A percentile compares a stretch with the other conserved stretches of the same genome.
Evolutionary conservation across 2,797 vertebrate species (phyloP).

Genomic region (Peromyscus eremicus): DNA sequence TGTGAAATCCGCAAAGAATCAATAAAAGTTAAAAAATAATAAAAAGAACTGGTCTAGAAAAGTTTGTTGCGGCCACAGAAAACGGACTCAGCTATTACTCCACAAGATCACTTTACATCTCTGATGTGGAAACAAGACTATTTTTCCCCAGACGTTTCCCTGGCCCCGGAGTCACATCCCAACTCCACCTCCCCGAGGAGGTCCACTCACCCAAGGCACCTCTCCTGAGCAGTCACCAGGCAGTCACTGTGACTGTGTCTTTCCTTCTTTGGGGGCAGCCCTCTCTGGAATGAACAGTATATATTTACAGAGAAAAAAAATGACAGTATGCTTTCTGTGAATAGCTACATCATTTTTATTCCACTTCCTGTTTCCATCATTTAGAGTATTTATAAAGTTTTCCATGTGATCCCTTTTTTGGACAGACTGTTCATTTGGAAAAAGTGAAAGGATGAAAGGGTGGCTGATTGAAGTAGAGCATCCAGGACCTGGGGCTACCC

Average conservation of each 20-base stretch:
- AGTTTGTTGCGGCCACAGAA: not conserved
- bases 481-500: not conserved
- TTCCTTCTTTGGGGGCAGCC: not conserved
- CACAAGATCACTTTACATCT: not conserved
- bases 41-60: not conserved
- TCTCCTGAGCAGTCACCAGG: not conserved
- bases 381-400: conserved; percentile 80
- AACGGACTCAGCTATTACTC: not conserved
- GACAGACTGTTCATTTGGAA: conserved; percentile 58
- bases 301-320: conserved; percentile 57
- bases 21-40: not conserved
- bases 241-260: not conserved
- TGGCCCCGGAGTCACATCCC: accelerated
- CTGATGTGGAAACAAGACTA: not conserved
- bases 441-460: not conserved
- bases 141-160: not conserved
- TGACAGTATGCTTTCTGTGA: conserved; percentile 71
- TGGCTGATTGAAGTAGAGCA: not conserved
- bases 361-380: conserved; percentile 80
- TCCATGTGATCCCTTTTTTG: conserved; percentile 71
- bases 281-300: conserved; percentile 57
- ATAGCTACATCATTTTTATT: conserved; percentile 75
- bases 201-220: not conserved
- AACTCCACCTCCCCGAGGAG: too few relatives aligned
- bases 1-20: not conserved